A percentile compares a stretch with the other conserved stretches of the same genome.
phyloP scores from a whole-genome alignment of 2,797 vertebrate genomes.

The Chrysocyon brachyurus region DNA sequence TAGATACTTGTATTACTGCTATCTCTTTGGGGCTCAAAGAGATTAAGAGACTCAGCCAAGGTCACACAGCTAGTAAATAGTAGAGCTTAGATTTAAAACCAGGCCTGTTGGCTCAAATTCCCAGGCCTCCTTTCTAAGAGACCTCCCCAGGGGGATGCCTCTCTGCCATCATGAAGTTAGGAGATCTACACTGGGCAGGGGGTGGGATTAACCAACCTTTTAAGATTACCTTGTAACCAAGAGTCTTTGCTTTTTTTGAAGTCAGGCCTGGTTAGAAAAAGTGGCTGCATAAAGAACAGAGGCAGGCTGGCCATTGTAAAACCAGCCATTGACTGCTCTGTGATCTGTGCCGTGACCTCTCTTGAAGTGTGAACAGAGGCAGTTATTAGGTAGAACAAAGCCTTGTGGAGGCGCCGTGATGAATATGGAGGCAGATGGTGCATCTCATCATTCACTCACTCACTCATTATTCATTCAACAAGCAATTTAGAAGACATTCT shows the following conservation, averaged over 20 bases:
- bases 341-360: not conserved
- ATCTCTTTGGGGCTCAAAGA: constrained; percentile 2
- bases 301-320: not conserved
- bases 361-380: not conserved
- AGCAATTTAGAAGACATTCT: constrained; percentile 5
- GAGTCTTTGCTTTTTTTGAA: not conserved
- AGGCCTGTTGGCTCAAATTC: not conserved
- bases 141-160: not conserved
- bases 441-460: not conserved
- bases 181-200: not conserved
- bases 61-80: constrained; percentile 29
- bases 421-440: constrained; percentile 1
- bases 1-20: not conserved
- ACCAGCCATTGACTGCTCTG: not conserved
- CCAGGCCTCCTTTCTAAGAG: not conserved
- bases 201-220: not conserved
- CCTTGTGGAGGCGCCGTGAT: constrained; percentile 48
- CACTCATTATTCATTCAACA: constrained; percentile 35
- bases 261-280: not conserved
- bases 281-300: not conserved
- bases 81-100: not conserved
- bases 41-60: not conserved
- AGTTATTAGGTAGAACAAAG: constrained; percentile 7
- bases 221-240: not conserved
- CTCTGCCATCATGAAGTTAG: not conserved